Evolutionary conservation across 23 tunicate genomes (phyloP), one percentile per base, ranked within the genome.

Genomic region (Halocynthia roretzi): DNA sequence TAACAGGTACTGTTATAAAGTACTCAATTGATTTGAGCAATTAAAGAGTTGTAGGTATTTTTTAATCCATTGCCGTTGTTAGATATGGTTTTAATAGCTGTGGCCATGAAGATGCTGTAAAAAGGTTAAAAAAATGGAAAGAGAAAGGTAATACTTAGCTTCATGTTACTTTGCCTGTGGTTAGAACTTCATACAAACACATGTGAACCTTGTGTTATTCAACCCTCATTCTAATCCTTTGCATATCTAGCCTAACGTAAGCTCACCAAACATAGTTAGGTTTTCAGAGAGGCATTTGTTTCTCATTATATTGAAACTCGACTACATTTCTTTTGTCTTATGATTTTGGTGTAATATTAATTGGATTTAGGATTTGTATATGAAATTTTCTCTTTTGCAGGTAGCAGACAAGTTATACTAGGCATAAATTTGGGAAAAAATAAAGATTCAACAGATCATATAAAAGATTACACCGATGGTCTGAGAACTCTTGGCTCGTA

Each of bases 71-170:
- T 44, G 49, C 9, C 7, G n/a, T 73, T 76, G 21, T 14, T 54
- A 80, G 94, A 54, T 92, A 92, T 85, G 98, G 98, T 12, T 92
- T 92, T 92, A 92, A 92, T 68, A 92, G 98, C 72, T 82, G 86
- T 79, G 98, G 98, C 14, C 98, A 92, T 82, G 85, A 92, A 20
- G 68, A 10, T 31, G 98, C 83, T 11, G 73, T 51, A 6, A 31
- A 77, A 56, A 56, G 98, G 49, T 73, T 92, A 62, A 79, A 86
- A 51, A 70, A 20, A 12, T 86, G 76, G 61, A 85, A 53, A 79
- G 54, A 76, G 9, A 10, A n/a, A 8, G 78, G 56, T 15, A 74
- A 52, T 31, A 31, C 44, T 31, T 31, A 31, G 44, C 44, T 31
- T 31, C 44, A 31, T 31, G 44, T 31, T 31, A 31, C 44, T 4